These are phyloP conservation scores for Leptonema lineaticorne DNA, from an alignment of 1,140 invertebrate genomes.

Conservation along the genomic window DNA sequence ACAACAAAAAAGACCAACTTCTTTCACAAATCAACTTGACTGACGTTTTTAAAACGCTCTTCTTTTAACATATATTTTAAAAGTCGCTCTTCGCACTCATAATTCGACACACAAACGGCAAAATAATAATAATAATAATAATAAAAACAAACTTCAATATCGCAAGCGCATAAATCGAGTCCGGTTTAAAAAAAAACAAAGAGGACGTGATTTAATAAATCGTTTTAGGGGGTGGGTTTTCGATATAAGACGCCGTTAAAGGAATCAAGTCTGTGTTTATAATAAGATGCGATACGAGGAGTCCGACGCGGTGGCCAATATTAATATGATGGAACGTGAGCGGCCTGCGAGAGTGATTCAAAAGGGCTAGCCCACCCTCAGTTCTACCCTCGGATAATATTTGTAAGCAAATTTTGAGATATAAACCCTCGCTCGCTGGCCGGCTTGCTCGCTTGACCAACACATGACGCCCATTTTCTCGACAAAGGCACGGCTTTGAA, in stretches of 20 bases:
- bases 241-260: constrained; percentile 17
- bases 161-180: constrained; percentile 24
- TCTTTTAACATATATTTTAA: neutral
- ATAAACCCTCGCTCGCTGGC: constrained; percentile 33
- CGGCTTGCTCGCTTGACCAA: too few species aligned
- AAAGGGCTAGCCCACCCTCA: constrained; percentile 15
- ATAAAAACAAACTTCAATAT: neutral
- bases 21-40: constrained; percentile 9
- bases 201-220: constrained; percentile 10
- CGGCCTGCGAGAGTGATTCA: constrained; percentile 19
- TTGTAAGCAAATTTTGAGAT: constrained; percentile 43
- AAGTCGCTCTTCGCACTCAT: neutral
- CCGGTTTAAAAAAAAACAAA: neutral
- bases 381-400: constrained; percentile 37
- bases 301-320: constrained; percentile 38
- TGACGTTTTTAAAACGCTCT: constrained; percentile 17
- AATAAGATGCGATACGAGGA: constrained; percentile 41
- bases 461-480: constrained; percentile 28
- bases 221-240: too few species aligned
- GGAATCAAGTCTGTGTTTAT: constrained; percentile 20
- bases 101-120: too few species aligned
- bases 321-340: constrained; percentile 41
- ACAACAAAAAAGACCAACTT: too few species aligned
- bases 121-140: too few species aligned
- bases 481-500: constrained; percentile 25